phyloP scores from a whole-genome alignment of 2,888 invertebrate species.

The Bugulina stolonifera region DNA sequence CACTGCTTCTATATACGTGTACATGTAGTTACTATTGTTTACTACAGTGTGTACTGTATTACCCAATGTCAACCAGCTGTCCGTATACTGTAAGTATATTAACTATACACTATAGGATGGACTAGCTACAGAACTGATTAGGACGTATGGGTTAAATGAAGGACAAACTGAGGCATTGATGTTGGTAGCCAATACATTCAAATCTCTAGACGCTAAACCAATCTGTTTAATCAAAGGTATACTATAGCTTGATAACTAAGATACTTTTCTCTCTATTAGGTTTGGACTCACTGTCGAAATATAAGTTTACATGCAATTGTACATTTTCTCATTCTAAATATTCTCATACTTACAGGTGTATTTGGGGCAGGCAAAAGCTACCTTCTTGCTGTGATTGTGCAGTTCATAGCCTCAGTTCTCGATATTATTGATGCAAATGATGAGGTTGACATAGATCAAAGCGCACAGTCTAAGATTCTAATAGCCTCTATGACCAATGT shows the following conservation, averaged over 20 bases:
- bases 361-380: conserved; percentile 48
- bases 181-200: conserved; percentile 37
- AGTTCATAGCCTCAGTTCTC: conserved; percentile 40
- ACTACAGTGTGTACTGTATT: no score
- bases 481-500: conserved; percentile 48
- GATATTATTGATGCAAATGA: conserved; percentile 32
- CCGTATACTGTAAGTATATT: background rate
- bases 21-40: no score
- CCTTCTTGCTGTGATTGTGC: conserved; percentile 40
- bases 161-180: conserved; percentile 39
- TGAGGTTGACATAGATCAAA: background rate
- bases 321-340: no score
- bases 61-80: no score
- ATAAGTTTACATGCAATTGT: no score
- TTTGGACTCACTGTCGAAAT: no score
- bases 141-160: conserved; percentile 36
- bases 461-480: conserved; percentile 37
- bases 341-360: conserved; percentile 42
- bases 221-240: conserved; percentile 24
- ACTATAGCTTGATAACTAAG: background rate
- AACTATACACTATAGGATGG: conserved; percentile 33
- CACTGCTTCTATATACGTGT: no score
- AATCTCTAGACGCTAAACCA: conserved; percentile 20
- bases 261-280: no score
- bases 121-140: conserved; percentile 33